Evolutionary conservation across 2,888 invertebrate genomes (phyloP).

Genomic region (Hirtodrosophila alboralis): DNA sequence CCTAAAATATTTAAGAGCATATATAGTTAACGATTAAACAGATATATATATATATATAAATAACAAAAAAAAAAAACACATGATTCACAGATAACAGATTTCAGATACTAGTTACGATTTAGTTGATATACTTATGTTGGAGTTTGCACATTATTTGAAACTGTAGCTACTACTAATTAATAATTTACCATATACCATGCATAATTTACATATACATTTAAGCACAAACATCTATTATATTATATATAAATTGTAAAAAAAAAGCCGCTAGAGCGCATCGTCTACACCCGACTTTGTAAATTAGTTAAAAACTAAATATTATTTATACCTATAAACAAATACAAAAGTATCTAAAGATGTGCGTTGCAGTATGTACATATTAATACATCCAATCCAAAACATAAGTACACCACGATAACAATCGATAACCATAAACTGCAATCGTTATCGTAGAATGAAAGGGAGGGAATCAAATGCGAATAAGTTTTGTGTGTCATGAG

Average conservation of each 20-base stretch:
- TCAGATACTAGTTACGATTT: slow-evolving; percentile 56
- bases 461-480: not conserved
- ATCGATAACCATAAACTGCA: slow-evolving; percentile 18
- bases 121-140: slow-evolving; percentile 58
- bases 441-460: slow-evolving; percentile 16
- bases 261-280: slow-evolving; percentile 76
- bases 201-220: slow-evolving; percentile 37
- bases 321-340: slow-evolving; percentile 66
- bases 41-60: slow-evolving; percentile 33
- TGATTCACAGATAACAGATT: slow-evolving; percentile 15
- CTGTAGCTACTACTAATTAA: slow-evolving; percentile 71
- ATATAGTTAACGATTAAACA: slow-evolving; percentile 39
- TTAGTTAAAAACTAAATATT: slow-evolving; percentile 79
- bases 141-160: slow-evolving; percentile 74
- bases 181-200: slow-evolving; percentile 48
- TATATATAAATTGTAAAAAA: slow-evolving; percentile 33
- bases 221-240: slow-evolving; percentile 42
- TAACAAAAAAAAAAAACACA: slow-evolving; percentile 16
- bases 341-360: slow-evolving; percentile 64
- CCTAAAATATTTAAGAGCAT: slow-evolving; percentile 41
- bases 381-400: slow-evolving; percentile 30
- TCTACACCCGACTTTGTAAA: slow-evolving; percentile 78
- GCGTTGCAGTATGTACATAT: slow-evolving; percentile 67
- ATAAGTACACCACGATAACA: slow-evolving; percentile 6
- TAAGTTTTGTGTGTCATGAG: not conserved